A percentile compares a stretch with the other conserved stretches of the same genome.
Evolutionary conservation across 2,888 invertebrate genomes (phyloP).

Genomic region (Lasioglossum calceatum): DNA sequence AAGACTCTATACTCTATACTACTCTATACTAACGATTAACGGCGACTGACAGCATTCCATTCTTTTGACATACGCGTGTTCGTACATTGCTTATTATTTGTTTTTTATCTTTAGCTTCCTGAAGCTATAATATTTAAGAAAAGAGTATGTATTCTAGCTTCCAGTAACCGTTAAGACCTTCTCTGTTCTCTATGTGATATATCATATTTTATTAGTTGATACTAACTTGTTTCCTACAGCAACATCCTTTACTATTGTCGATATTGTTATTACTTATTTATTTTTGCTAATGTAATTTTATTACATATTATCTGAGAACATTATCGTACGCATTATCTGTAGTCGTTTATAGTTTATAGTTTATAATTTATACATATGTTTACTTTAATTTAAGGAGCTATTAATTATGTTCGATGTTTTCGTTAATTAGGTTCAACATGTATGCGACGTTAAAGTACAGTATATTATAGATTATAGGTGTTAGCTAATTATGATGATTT

Average conservation of each 20-base stretch:
- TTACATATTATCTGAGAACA: background rate
- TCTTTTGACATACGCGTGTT: conserved; percentile 13
- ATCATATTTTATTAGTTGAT: conserved; percentile 25
- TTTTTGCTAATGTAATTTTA: conserved; percentile 14
- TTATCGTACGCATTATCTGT: conserved; percentile 4
- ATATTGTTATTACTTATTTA: conserved; percentile 25
- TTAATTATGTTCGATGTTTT: conserved; percentile 47
- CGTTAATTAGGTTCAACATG: conserved; percentile 31
- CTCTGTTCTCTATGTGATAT: conserved; percentile 44
- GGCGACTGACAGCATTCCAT: conserved; percentile 50
- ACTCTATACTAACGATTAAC: conserved; percentile 23
- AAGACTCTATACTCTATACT: conserved; percentile 30
- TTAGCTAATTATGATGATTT: conserved; percentile 35
- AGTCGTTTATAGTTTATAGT: conserved; percentile 15
- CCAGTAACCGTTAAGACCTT: conserved; percentile 11
- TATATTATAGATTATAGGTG: conserved; percentile 13
- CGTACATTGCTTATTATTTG: conserved; percentile 19
- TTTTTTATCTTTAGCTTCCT: conserved; percentile 2
- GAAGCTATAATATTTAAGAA: background rate
- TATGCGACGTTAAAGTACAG: conserved; percentile 36
- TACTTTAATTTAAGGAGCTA: conserved; percentile 19
- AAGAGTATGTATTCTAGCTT: background rate
- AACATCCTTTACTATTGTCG: conserved; percentile 18
- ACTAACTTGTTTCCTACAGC: conserved; percentile 15
- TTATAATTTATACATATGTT: background rate